phyloP scores from a whole-genome alignment of 2,888 invertebrate genomes.

The Argyresthia albistria region DNA sequence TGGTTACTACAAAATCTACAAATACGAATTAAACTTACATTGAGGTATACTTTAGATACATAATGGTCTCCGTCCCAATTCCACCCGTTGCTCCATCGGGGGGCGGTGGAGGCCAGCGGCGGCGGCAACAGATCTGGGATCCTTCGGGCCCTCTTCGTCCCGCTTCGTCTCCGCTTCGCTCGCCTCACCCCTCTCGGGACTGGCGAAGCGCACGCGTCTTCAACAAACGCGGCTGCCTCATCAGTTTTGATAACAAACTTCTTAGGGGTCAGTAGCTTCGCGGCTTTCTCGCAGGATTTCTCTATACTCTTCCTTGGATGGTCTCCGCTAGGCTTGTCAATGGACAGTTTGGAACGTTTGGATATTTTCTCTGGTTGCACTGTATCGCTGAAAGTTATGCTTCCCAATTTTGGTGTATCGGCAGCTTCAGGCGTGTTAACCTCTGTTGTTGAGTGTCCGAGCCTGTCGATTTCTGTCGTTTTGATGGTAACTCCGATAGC shows the following conservation, averaged over 20 bases:
- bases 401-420: not conserved
- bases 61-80: slow-evolving; percentile 89
- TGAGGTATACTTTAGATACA: slow-evolving; percentile 88
- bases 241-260: slow-evolving; percentile 55
- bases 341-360: slow-evolving; percentile 38
- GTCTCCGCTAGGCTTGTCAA: slow-evolving; percentile 8
- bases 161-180: slow-evolving; percentile 19
- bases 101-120: slow-evolving; percentile 30
- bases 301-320: slow-evolving; percentile 50
- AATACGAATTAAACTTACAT: slow-evolving; percentile 82
- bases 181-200: slow-evolving; percentile 10
- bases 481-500: too few species aligned
- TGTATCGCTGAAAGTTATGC: not conserved
- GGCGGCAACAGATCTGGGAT: slow-evolving; percentile 15
- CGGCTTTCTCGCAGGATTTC: slow-evolving; percentile 26
- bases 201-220: slow-evolving; percentile 42
- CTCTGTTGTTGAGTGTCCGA: slow-evolving; percentile 4
- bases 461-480: slow-evolving; percentile 5
- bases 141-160: slow-evolving; percentile 17
- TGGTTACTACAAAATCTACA: too few species aligned
- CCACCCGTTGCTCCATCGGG: slow-evolving; percentile 92
- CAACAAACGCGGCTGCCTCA: slow-evolving; percentile 45
- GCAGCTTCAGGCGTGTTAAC: not conserved
- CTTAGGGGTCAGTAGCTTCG: slow-evolving; percentile 54
- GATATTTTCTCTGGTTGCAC: not conserved